Base-by-base conservation (phyloP, 37 sponge, comb jelly and placozoan genomes). In the Diacarnus erythraeanus region DNA sequence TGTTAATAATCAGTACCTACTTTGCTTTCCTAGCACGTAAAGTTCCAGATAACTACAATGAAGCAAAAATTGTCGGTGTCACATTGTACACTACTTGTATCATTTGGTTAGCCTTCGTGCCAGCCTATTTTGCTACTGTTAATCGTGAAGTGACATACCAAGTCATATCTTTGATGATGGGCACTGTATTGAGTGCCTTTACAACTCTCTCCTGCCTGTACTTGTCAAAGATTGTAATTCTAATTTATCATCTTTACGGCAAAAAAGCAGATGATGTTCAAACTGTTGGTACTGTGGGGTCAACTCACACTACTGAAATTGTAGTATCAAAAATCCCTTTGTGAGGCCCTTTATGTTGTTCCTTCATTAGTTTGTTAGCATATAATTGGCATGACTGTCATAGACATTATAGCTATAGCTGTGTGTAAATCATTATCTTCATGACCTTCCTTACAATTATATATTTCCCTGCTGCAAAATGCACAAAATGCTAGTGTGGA, bases 61-160 rank as follows among this genome's bases (percentile, higher is more conserved):
- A 91, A 61, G 54, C 88, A 2, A 86, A 68, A 42, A 78, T 78
- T 44, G 87, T 91, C 79, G 77, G 59, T 59, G 31, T 82, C 15
- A 72, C 80, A 12, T 10, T 69, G 12, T 82, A 79, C 80, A 79
- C 80, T 42, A 58, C 69, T 15, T 66, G 57, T 23, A 65, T 83
- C 5, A 78, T 87, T 1, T 91, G 88, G 92, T n/a, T 77, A 10
- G 88, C 75, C 31, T 91, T 87, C 73, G 79, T 89, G 4, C 77
- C 90, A 15, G 27, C 78, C 59, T 71, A 69, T 69, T 82, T 83
- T 71, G 61, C 72, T 22, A 85, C 70, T 33, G 5, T 65, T 3
- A 15, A 23, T 4, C 47, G 69, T 12, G 84, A 77, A 20, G 39
- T 23, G 4, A 38, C 75, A 3, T 78, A 43, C 36, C 72, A 64